Conservation (phyloP, 2,888 invertebrate genomes). For the Drosophila peninsularis region DNA sequence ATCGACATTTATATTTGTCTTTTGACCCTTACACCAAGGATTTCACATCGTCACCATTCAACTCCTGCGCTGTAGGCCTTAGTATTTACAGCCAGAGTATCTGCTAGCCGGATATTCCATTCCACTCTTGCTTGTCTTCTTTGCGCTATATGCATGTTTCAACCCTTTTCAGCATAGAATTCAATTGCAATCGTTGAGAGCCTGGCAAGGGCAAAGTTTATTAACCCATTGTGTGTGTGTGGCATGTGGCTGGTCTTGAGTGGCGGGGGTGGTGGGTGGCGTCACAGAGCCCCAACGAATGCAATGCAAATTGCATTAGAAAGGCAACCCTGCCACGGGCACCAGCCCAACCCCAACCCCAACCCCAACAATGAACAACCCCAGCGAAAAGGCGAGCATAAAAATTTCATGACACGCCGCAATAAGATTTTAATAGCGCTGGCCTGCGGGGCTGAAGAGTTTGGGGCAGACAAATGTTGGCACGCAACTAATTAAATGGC, state of each 20-base stretch:
- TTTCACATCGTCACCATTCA: too few relatives aligned
- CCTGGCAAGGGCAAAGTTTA: conserved; percentile 53
- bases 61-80: too few relatives aligned
- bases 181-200: conserved; percentile 34
- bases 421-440: conserved; percentile 25
- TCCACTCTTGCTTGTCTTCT: background rate
- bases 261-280: background rate
- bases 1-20: too few relatives aligned
- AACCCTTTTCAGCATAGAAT: conserved; percentile 25
- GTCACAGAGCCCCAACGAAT: background rate
- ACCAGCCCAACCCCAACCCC: background rate
- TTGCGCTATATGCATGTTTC: conserved; percentile 3
- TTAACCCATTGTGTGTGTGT: conserved; percentile 40
- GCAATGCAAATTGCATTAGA: conserved; percentile 53
- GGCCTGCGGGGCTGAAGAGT: background rate
- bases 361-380: background rate
- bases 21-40: too few relatives aligned
- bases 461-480: conserved; percentile 4
- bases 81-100: background rate
- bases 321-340: conserved; percentile 10
- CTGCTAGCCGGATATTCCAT: too few relatives aligned
- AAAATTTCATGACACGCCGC: conserved; percentile 43
- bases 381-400: conserved; percentile 29
- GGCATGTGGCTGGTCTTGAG: background rate
- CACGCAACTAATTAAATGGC: conserved; percentile 59